Evolutionary conservation across 2,113 vertebrate genomes (phyloP).

Genomic region (Pelecanus crispus): DNA sequence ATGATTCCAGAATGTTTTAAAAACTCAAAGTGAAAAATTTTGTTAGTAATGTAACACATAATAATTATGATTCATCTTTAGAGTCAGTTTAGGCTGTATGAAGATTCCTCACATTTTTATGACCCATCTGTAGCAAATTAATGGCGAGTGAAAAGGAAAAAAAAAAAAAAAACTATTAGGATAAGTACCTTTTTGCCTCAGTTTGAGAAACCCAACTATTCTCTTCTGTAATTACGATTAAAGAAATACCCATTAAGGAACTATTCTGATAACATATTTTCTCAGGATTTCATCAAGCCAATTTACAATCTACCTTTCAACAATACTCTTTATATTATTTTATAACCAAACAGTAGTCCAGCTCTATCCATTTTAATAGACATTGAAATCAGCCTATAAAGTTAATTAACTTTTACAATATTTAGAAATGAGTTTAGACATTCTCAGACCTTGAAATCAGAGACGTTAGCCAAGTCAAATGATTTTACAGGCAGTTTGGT

Average conservation of each 20-base stretch:
- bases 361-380: not conserved
- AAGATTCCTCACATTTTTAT: not conserved
- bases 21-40: not conserved
- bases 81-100: not conserved
- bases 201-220: not conserved
- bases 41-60: not conserved
- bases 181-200: not conserved
- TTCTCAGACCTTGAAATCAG: conserved; percentile 19
- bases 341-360: not conserved
- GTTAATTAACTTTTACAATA: conserved; percentile 44
- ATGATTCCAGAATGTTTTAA: not conserved
- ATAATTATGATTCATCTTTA: not conserved
- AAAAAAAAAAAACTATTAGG: not conserved
- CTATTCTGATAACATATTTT: not conserved
- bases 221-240: not conserved
- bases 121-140: not conserved
- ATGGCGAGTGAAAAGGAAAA: not conserved
- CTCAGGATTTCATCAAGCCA: not conserved
- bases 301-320: not conserved
- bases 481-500: conserved; percentile 34
- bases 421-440: conserved; percentile 26
- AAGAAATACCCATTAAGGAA: not conserved
- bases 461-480: conserved; percentile 9
- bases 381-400: not conserved
- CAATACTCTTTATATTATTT: not conserved